Evolutionary conservation across 2,797 vertebrate species (phyloP).

Genomic region (Erpetoichthys calabaricus): DNA sequence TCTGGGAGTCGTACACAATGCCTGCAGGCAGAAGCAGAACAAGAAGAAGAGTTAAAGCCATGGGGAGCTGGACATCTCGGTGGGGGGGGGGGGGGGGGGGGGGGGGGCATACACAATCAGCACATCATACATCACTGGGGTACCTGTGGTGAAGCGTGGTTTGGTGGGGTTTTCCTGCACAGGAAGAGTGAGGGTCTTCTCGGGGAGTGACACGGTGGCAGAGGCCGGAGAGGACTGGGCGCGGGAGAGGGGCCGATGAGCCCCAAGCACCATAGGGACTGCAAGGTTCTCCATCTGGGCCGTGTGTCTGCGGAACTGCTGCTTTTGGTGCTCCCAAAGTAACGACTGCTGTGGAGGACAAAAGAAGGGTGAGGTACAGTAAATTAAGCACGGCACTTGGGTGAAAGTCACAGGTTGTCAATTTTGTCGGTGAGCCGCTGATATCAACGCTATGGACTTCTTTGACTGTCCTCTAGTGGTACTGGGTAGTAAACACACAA

Average conservation of each 20-base stretch:
- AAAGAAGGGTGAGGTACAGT: not conserved
- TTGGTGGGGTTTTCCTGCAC: constrained; percentile 52
- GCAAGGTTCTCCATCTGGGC: constrained; percentile 53
- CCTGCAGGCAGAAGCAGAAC: constrained; percentile 38
- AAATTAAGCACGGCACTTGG: not conserved
- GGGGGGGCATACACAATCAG: not conserved
- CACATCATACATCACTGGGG: too few species aligned
- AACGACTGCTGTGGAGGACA: constrained; percentile 44
- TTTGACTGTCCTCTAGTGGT: constrained; percentile 24
- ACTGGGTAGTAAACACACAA: not conserved
- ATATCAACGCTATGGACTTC: too few species aligned
- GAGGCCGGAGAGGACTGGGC: constrained; percentile 84
- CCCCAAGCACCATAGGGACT: constrained; percentile 47
- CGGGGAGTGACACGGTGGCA: constrained; percentile 60
- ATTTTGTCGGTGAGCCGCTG: too few species aligned
- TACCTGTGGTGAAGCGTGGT: constrained; percentile 63
- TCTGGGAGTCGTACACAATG: constrained; percentile 85
- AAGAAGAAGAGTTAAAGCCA: not conserved
- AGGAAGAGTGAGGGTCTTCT: constrained; percentile 49
- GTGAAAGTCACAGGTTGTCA: not conserved
- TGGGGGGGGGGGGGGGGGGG: not conserved
- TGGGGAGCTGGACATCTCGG: not conserved
- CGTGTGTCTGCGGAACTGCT: constrained; percentile 60
- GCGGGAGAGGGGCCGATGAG: constrained; percentile 72
- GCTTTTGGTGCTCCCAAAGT: constrained; percentile 83